These are phyloP conservation scores for Ifrita kowaldi DNA, from an alignment of 2,113 vertebrate species.

Conservation along the genomic window DNA sequence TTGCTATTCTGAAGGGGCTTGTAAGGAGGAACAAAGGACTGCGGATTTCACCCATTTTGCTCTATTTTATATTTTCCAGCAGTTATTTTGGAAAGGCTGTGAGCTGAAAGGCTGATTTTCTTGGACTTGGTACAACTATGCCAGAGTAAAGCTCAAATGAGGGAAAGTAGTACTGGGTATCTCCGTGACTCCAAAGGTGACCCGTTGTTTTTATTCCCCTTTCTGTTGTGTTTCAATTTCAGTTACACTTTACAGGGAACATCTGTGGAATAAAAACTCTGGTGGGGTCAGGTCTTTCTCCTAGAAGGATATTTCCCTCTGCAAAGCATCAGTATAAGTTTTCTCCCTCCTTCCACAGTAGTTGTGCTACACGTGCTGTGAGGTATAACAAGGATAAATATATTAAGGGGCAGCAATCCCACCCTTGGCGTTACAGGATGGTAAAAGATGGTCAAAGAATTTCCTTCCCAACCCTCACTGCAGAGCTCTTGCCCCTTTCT, in stretches of 20 bases:
- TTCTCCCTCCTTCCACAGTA: background rate
- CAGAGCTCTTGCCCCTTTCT: background rate
- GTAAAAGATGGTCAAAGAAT: background rate
- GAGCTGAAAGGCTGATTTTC: background rate
- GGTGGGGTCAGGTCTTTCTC: background rate
- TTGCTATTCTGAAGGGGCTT: constrained; percentile 17
- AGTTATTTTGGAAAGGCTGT: background rate
- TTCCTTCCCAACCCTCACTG: background rate
- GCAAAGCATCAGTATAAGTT: background rate
- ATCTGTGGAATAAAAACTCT: background rate
- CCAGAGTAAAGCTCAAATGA: background rate
- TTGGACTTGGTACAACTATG: background rate
- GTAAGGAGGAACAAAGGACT: background rate
- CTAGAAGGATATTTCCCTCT: background rate
- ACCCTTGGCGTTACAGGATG: background rate
- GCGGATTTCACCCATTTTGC: background rate
- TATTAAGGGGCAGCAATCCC: background rate
- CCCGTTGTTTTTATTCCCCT: constrained; percentile 9
- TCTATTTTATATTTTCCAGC: background rate
- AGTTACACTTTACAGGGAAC: background rate
- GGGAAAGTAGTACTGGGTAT: background rate
- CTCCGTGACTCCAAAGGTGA: background rate
- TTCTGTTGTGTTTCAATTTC: constrained; percentile 23
- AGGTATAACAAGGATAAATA: background rate
- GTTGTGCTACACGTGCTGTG: background rate